Percentiles rank a stretch among this genome's conserved stretches.
Conservation (phyloP, 2,797 vertebrate genomes). For the Halcyon leucocephala region DNA sequence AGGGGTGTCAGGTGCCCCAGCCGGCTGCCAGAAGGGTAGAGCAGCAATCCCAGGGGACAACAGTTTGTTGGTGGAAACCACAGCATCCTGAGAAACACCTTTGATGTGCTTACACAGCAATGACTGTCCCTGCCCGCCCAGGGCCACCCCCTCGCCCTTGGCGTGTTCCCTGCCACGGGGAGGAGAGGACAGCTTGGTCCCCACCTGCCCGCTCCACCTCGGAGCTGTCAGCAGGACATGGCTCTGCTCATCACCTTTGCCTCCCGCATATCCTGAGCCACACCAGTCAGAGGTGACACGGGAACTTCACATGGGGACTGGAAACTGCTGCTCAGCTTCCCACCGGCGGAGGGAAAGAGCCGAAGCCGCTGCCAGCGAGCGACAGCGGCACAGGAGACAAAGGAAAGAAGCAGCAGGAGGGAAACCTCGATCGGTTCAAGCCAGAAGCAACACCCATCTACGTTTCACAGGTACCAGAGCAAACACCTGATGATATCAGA, state of each 20-base stretch:
- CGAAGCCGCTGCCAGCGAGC: background rate
- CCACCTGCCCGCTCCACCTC: background rate
- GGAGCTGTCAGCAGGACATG: fast-evolving
- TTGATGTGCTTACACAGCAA: background rate
- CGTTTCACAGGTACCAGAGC: background rate
- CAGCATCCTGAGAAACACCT: background rate
- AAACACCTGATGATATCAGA: background rate
- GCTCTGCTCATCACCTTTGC: background rate
- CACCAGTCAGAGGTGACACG: fast-evolving
- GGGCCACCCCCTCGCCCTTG: fast-evolving
- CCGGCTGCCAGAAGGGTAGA: background rate
- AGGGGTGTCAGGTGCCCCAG: fast-evolving
- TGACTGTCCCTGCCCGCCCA: fast-evolving
- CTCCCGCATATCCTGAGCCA: background rate
- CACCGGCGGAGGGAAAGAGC: background rate
- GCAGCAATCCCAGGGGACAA: background rate
- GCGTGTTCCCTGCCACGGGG: background rate
- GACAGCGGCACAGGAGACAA: background rate
- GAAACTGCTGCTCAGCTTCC: background rate
- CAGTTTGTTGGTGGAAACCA: background rate
- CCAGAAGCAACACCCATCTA: background rate
- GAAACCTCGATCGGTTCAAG: background rate
- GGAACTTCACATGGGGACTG: fast-evolving
- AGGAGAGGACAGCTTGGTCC: background rate
- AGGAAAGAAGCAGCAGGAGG: background rate